Conservation (phyloP, 1,140 invertebrate species). For the Drosophila nigromelanica region DNA sequence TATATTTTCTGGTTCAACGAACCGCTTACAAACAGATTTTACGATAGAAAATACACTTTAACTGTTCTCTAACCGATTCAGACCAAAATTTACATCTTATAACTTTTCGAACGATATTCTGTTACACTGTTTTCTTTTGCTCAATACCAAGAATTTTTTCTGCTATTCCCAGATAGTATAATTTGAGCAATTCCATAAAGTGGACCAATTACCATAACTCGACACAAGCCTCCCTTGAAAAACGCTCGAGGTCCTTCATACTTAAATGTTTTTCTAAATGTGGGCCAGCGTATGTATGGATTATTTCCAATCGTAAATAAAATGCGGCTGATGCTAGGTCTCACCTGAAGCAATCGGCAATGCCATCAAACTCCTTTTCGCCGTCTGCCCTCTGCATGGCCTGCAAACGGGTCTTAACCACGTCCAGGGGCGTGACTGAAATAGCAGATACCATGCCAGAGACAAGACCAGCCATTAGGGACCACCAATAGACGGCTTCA, state of each 20-base stretch:
- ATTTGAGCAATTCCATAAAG: constrained; percentile 99
- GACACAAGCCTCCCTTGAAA: constrained; percentile 98
- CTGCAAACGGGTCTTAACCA: constrained; percentile 98
- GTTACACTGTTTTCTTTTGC: constrained; percentile 25
- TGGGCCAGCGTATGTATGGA: constrained; percentile 86
- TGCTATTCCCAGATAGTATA: constrained; percentile 98
- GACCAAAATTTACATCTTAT: too few relatives aligned
- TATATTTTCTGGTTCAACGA: too few relatives aligned
- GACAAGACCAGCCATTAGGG: constrained; percentile 95
- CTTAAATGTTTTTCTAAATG: constrained; percentile 91
- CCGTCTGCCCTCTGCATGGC: constrained; percentile 94
- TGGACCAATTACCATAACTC: constrained; percentile 99
- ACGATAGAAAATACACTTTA: too few relatives aligned
- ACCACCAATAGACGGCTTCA: constrained; percentile 92
- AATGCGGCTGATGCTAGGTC: constrained; percentile 69
- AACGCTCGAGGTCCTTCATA: constrained; percentile 97
- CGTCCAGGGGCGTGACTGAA: constrained; percentile 98
- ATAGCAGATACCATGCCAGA: constrained; percentile 95
- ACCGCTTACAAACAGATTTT: too few relatives aligned
- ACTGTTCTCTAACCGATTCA: too few relatives aligned
- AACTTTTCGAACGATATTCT: too few relatives aligned
- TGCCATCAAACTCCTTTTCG: constrained; percentile 93
- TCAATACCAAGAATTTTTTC: constrained; percentile 91
- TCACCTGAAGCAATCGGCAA: constrained; percentile 93
- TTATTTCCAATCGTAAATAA: constrained; percentile 90